A percentile compares a stretch with the other conserved stretches of the same genome.
Evolutionary conservation across 2,888 invertebrate species (phyloP).

Genomic region (Ectemnius lituratus): DNA sequence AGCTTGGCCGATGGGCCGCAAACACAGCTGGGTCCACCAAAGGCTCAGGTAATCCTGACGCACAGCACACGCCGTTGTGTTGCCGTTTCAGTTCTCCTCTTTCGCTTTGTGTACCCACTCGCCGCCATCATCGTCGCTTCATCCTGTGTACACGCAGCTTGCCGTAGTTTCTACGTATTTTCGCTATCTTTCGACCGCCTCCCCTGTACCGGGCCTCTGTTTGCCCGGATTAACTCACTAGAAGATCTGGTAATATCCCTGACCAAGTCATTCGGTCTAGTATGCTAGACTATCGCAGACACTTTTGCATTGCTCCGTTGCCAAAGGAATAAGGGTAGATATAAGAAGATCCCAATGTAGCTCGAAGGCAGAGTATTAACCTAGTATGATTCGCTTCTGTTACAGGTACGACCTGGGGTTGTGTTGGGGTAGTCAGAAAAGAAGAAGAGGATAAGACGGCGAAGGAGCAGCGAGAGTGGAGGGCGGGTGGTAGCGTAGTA

Average conservation of each 20-base stretch:
- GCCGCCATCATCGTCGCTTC: conserved; percentile 34
- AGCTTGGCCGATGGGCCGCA: conserved; percentile 69
- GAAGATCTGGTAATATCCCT: conserved; percentile 57
- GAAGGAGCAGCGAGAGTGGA: conserved; percentile 46
- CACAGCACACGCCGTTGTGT: conserved; percentile 64
- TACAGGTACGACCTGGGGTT: conserved; percentile 76
- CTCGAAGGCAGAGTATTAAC: no score
- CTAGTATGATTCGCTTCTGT: conserved; percentile 5
- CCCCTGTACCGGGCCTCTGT: conserved; percentile 52
- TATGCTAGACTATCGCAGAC: not conserved
- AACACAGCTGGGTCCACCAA: conserved; percentile 72
- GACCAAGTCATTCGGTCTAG: conserved; percentile 42
- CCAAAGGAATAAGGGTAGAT: no score
- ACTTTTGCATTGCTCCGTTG: not conserved
- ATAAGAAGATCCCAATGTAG: no score
- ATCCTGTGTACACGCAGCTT: conserved; percentile 73
- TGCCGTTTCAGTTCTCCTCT: conserved; percentile 47
- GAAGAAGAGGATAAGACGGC: conserved; percentile 57
- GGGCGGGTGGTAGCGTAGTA: conserved; percentile 54
- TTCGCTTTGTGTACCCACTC: conserved; percentile 53
- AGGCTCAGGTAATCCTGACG: conserved; percentile 68
- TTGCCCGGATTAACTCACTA: conserved; percentile 70
- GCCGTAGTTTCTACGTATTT: conserved; percentile 68
- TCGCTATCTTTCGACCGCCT: conserved; percentile 57
- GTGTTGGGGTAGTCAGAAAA: conserved; percentile 74